Conservation (phyloP, 1,140 invertebrate genomes). For the Saxidomus purpurata region DNA sequence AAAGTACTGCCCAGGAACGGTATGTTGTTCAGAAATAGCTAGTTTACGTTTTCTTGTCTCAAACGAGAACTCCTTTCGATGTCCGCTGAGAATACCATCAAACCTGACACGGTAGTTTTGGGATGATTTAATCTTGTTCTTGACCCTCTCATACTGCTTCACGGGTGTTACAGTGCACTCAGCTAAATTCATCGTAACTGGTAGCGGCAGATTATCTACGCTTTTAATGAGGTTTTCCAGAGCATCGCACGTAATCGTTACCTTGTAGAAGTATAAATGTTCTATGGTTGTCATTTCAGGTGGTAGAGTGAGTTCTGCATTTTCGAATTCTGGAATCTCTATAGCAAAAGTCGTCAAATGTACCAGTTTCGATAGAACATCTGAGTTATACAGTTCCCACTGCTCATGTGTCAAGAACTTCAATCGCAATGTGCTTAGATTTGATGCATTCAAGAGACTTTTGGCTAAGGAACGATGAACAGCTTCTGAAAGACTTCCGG, state of each 20-base stretch:
- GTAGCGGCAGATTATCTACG: background rate
- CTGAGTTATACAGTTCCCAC: background rate
- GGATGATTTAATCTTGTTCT: background rate
- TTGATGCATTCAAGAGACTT: background rate
- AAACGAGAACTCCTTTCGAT: too few species aligned
- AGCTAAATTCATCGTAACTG: background rate
- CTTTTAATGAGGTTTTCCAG: background rate
- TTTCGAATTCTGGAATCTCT: background rate
- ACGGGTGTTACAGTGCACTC: background rate
- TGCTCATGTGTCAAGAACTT: background rate
- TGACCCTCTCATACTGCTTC: background rate
- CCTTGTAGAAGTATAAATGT: background rate
- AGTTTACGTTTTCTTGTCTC: too few species aligned
- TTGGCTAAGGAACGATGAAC: background rate
- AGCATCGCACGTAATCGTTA: background rate
- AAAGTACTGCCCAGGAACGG: too few species aligned
- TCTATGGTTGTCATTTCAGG: background rate
- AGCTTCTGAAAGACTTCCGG: background rate
- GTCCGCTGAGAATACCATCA: too few species aligned
- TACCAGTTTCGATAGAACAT: background rate
- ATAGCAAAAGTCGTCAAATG: background rate
- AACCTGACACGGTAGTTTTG: background rate
- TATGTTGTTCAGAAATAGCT: too few species aligned
- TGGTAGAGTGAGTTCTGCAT: too few species aligned
- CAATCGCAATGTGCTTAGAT: background rate